Base-by-base conservation (phyloP, 2,888 invertebrate species). In the Pycnomerus fuliginosus region DNA sequence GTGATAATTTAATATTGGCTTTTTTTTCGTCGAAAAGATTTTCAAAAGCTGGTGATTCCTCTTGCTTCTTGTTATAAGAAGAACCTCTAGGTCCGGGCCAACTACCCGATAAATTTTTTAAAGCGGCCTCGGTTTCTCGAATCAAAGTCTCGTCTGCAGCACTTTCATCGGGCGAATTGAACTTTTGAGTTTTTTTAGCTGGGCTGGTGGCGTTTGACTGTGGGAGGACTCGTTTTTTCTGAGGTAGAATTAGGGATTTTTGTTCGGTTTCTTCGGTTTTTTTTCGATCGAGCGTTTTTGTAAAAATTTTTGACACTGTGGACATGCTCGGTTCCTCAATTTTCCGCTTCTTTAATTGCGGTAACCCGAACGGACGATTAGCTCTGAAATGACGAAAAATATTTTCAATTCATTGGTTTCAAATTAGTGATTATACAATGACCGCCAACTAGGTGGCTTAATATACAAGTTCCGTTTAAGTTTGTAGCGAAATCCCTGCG, bases 21-120 rank as follows among this genome's bases (percentile, higher is more conserved):
- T 87, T 84, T 66, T 88, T 89, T 62, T 90, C 90, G 62, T 88
- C 87, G 63, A 90, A 90, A 1, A 90, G 75, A 70, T 90, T 89
- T 64, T 90, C 90, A 61, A 90, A 90, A 35, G 85, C 84, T 25
- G 86, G 85, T 16, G 85, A 83, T 59, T 88, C 88, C 52, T 90
- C 88, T 60, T 84, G 84, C 60, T 85, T 84, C 42, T 76, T 75
- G 39, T 83, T 82, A 60, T 84, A 84, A 4, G 76, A 64, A 17
- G 80, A 79, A 3, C 79, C 79, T 30, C 83, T 73, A 15, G 83
- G 82, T 8, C 86, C 86, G 3, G 85, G 83, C 87, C 90, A 90
- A 67, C 85, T 89, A 10, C 89, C 90, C 0, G 91, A 90, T n/a
- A 93, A 74, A 56, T 87, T 87, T 68, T 89, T 88, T 16, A 93